Evolutionary conservation across 2,797 vertebrate species (phyloP).

Genomic region (Melanotaenia maccullochi): DNA sequence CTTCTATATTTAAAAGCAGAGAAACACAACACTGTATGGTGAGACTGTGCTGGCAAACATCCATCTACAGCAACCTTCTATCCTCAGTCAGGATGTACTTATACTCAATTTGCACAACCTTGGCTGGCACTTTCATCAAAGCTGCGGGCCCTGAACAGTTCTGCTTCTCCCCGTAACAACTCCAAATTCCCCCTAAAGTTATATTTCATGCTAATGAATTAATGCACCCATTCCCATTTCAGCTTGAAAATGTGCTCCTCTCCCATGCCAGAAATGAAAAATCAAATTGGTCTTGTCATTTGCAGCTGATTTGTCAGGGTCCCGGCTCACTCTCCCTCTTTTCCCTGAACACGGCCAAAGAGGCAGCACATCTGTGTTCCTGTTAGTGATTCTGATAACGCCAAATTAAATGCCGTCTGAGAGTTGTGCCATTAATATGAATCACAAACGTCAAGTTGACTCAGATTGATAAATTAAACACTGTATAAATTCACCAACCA

Average conservation of each 20-base stretch:
- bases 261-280: constrained; percentile 54
- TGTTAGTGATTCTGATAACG: constrained; percentile 61
- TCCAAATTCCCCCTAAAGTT: constrained; percentile 58
- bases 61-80: constrained; percentile 37
- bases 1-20: constrained; percentile 55
- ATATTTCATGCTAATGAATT: constrained; percentile 72
- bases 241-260: constrained; percentile 54
- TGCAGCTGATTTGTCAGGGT: constrained; percentile 68
- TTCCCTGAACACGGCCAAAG: constrained; percentile 50
- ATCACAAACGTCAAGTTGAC: constrained; percentile 61
- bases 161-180: constrained; percentile 53
- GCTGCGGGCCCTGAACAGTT: not conserved
- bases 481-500: constrained; percentile 60
- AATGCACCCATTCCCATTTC: constrained; percentile 55
- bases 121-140: constrained; percentile 35
- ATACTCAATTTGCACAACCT: constrained; percentile 58
- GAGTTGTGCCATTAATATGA: constrained; percentile 52
- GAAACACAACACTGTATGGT: constrained; percentile 25
- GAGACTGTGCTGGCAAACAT: constrained; percentile 24
- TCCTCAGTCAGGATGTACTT: constrained; percentile 43
- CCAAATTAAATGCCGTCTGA: constrained; percentile 66
- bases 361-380: constrained; percentile 72
- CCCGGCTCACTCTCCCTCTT: constrained; percentile 33
- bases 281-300: constrained; percentile 65
- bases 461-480: constrained; percentile 73